phyloP scores from a whole-genome alignment of 2,797 vertebrate genomes.

The Centropyge bicolor region DNA sequence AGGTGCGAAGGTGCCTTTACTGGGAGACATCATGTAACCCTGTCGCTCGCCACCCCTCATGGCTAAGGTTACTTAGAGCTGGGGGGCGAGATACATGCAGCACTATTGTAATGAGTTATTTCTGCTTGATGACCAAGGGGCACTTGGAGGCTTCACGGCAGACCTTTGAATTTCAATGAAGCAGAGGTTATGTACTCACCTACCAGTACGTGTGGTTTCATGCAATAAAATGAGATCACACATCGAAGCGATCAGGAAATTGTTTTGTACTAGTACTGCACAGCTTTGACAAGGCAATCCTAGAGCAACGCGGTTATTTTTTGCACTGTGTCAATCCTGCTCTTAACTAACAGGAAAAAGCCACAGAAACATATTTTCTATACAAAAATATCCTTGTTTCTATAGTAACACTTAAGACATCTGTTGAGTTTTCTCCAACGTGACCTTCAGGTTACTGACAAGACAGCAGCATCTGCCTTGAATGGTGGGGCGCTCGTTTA shows the following conservation, averaged over 20 bases:
- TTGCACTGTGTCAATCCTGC: conserved; percentile 15
- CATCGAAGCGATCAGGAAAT: conserved; percentile 29
- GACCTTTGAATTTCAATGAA: conserved; percentile 82
- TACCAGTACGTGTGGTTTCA: background rate
- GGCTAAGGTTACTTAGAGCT: conserved; percentile 75
- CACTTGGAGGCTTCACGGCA: conserved; percentile 53
- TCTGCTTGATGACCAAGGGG: conserved; percentile 68
- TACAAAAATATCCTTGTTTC: conserved; percentile 60
- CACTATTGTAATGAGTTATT: conserved; percentile 79
- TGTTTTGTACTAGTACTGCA: background rate
- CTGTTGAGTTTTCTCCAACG: conserved; percentile 22
- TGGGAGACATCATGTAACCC: conserved; percentile 14
- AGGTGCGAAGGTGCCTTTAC: conserved; percentile 55
- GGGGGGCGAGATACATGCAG: conserved; percentile 52
- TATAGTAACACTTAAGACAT: conserved; percentile 64
- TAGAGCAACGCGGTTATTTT: conserved; percentile 18
- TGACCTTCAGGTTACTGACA: conserved; percentile 47
- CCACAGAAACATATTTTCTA: conserved; percentile 28
- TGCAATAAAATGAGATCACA: conserved; percentile 38
- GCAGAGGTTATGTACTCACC: conserved; percentile 45
- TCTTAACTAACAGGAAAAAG: conserved; percentile 31
- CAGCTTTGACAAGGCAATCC: conserved; percentile 22
- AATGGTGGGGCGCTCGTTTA: background rate
- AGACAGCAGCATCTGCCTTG: conserved; percentile 41
- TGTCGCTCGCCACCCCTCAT: conserved; percentile 15